These are phyloP conservation scores for Abrostola triplasia DNA, from an alignment of 2,888 invertebrate species.

Conservation along the genomic window DNA sequence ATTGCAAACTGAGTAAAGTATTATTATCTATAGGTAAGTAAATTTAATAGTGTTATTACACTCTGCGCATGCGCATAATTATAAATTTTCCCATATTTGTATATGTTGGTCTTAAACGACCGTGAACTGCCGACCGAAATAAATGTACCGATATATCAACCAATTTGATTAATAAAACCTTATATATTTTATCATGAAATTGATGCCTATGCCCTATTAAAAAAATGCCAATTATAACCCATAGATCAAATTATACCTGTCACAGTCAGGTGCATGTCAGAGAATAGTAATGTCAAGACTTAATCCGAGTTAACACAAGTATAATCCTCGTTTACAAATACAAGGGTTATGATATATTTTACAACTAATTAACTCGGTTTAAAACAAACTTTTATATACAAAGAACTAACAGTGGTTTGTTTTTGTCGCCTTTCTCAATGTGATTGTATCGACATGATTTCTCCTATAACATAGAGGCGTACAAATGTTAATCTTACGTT, in stretches of 20 bases:
- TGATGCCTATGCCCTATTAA: neutral
- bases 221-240: too few relatives aligned
- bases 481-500: neutral
- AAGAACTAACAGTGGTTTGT: neutral
- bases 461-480: too few relatives aligned
- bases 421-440: neutral
- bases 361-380: too few relatives aligned
- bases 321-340: too few relatives aligned
- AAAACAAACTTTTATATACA: too few relatives aligned
- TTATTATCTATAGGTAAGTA: constrained; percentile 14
- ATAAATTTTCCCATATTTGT: constrained; percentile 18
- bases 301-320: too few relatives aligned
- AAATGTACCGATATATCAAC: constrained; percentile 31
- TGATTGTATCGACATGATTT: too few relatives aligned
- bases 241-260: too few relatives aligned
- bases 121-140: constrained; percentile 36
- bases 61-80: constrained; percentile 1
- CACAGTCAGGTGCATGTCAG: too few relatives aligned
- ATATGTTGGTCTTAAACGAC: constrained; percentile 24
- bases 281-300: too few relatives aligned
- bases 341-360: too few relatives aligned
- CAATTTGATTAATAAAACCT: constrained; percentile 22
- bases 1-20: constrained; percentile 6
- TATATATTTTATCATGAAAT: constrained; percentile 1
- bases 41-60: constrained; percentile 19